Base-by-base conservation (phyloP, 2,113 vertebrate species). In the Zosterops japonicus region DNA sequence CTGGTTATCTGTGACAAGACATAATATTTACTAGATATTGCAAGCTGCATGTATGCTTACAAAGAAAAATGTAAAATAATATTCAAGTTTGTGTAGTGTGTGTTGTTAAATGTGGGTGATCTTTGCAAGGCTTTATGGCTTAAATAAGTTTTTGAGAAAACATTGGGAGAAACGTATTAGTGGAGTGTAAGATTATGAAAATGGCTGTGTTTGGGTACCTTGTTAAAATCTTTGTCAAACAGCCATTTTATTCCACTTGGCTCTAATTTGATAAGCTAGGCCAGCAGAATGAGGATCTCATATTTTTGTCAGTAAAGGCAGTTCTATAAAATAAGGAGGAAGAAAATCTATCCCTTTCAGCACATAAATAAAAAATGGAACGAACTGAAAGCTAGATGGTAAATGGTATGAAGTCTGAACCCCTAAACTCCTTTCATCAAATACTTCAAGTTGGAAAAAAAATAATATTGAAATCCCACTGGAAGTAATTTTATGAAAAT, bases 1-100 rank as follows among this genome's bases (percentile, higher is more conserved):
- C 70, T 95, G 69, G 75, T 90, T 96, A 92, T 87, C 74, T 91
- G 61, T 94, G 91, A 83, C 90, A 91, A 93, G 86, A 70, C 42
- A 50, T 60, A 81, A 65, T 93, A 94, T 79, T 95, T 96, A 82
- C 84, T 78, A 80, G 89, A 27, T 67, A 47, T 60, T 95, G 91
- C 77, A 91, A 92, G 75, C 93, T 85, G 69, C 52, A 75, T 31
- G 49, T 85, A 36, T 79, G 35, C 83, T 82, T 91, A 33, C 6
- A 84, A 89, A 94, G 90, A 71, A 64, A 81, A 89, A 56, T 28
- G 81, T 57, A 79, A 68, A 94, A 64, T 83, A 82, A 93, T 89
- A 90, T 77, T 72, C 39, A 88, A 59, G 52, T 80, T 74, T 91
- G 55, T 90, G 44, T 87, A 57, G 53, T 87, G 46, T 72, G 31